Percentiles rank a stretch among this genome's conserved stretches.
Conservation (phyloP, 2,888 invertebrate genomes). For the Dryomyza anilis region DNA sequence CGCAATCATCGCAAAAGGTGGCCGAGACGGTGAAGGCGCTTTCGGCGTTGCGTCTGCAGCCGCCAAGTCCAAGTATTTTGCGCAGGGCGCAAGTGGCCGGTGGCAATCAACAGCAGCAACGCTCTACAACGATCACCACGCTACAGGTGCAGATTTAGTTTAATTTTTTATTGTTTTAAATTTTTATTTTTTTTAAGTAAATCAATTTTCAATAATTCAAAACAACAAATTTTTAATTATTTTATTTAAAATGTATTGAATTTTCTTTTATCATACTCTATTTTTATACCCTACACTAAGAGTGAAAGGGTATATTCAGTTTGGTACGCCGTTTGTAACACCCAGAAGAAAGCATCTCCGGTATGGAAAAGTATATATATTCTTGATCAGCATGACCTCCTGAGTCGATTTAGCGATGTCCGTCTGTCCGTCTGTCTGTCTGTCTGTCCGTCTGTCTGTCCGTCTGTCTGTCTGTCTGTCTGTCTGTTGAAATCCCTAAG, state of each 20-base stretch:
- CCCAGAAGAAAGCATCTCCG: too few relatives aligned
- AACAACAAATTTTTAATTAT: constrained; percentile 27
- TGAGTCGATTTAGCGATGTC: too few relatives aligned
- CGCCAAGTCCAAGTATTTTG: constrained; percentile 80
- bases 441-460: too few relatives aligned
- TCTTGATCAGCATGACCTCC: too few relatives aligned
- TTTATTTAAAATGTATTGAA: constrained; percentile 30
- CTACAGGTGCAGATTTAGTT: constrained; percentile 20
- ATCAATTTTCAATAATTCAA: constrained; percentile 32
- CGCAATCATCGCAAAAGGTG: constrained; percentile 67
- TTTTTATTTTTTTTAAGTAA: constrained; percentile 33
- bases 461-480: too few relatives aligned
- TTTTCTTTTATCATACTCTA: too few relatives aligned
- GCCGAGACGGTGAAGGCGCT: constrained; percentile 86
- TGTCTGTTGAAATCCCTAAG: too few relatives aligned
- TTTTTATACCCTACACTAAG: too few relatives aligned
- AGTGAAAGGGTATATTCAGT: too few relatives aligned
- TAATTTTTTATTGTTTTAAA: constrained; percentile 15
- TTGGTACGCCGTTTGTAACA: too few relatives aligned
- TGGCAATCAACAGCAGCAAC: constrained; percentile 40
- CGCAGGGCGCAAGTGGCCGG: constrained; percentile 52
- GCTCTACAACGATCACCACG: constrained; percentile 17
- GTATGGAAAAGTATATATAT: too few relatives aligned
- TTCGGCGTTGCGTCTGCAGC: constrained; percentile 83
- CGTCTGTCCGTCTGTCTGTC: too few relatives aligned